A percentile compares a stretch with the other conserved stretches of the same genome.
These are phyloP conservation scores for Melanotaenia boesemani DNA, from an alignment of 2,797 vertebrate genomes.

Conservation along the genomic window DNA sequence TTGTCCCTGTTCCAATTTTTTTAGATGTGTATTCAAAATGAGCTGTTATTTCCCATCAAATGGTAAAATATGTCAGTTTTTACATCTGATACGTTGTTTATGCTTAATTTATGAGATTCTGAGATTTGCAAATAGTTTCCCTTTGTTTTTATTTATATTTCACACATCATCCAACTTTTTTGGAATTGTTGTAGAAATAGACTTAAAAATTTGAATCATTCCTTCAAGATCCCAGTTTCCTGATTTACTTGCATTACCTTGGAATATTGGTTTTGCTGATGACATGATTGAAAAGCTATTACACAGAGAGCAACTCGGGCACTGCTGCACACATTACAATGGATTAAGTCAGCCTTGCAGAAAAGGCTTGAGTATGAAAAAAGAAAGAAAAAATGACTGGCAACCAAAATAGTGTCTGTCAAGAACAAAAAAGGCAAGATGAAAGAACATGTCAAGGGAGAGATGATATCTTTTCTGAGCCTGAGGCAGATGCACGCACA, in stretches of 20 bases:
- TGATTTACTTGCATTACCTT: neutral
- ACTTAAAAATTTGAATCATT: neutral
- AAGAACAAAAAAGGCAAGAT: slow-evolving; percentile 78
- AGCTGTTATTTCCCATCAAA: too few species aligned
- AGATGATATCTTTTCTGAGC: slow-evolving; percentile 83
- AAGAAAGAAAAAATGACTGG: slow-evolving; percentile 64
- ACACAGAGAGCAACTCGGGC: slow-evolving; percentile 40
- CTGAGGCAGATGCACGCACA: slow-evolving; percentile 62
- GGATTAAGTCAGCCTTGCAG: slow-evolving; percentile 59
- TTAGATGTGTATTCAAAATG: too few species aligned
- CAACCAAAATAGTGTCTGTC: slow-evolving; percentile 80
- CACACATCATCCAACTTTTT: too few species aligned
- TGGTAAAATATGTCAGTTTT: too few species aligned
- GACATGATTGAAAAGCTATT: slow-evolving; percentile 40
- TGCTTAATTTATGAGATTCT: too few species aligned
- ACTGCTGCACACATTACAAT: slow-evolving; percentile 53
- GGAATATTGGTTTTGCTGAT: slow-evolving; percentile 38
- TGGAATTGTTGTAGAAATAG: neutral
- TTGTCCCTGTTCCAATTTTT: too few species aligned
- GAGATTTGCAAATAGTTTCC: too few species aligned
- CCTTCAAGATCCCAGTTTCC: neutral
- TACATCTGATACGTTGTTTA: too few species aligned
- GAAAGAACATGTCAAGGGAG: slow-evolving; percentile 82
- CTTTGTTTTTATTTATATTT: too few species aligned
- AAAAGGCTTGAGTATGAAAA: slow-evolving; percentile 45